Percentiles rank a stretch among this genome's conserved stretches.
Evolutionary conservation across 2,113 vertebrate genomes (phyloP).

Genomic region (Zosterops hypoxanthus): DNA sequence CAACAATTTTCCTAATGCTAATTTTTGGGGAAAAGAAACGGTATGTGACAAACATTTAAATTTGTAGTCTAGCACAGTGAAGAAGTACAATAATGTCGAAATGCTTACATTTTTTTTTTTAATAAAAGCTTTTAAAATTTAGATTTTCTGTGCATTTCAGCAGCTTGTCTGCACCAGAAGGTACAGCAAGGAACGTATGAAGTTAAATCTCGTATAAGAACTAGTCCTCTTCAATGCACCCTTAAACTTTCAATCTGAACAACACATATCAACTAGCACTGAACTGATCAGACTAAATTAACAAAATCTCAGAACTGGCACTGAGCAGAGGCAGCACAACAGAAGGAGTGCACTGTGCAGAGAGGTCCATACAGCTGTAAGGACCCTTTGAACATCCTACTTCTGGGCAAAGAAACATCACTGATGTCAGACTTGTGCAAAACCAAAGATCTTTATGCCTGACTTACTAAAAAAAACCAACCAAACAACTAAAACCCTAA

Average conservation of each 20-base stretch:
- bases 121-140: neutral
- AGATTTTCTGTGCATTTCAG: neutral
- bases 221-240: neutral
- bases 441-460: neutral
- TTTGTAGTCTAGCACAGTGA: neutral
- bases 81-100: neutral
- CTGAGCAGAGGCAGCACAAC: neutral
- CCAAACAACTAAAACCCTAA: neutral
- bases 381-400: accelerated
- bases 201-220: neutral
- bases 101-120: neutral
- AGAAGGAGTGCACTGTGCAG: neutral
- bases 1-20: neutral
- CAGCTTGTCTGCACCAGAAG: neutral
- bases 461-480: neutral
- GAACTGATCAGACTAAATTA: neutral
- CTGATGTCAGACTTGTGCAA: neutral
- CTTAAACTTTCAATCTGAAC: neutral
- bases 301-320: neutral
- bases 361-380: accelerated
- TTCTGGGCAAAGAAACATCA: neutral
- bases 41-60: neutral
- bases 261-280: neutral
- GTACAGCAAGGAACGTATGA: neutral
- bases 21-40: neutral